Conservation (phyloP, 2,888 invertebrate species). For the Drosophila nigricruria region DNA sequence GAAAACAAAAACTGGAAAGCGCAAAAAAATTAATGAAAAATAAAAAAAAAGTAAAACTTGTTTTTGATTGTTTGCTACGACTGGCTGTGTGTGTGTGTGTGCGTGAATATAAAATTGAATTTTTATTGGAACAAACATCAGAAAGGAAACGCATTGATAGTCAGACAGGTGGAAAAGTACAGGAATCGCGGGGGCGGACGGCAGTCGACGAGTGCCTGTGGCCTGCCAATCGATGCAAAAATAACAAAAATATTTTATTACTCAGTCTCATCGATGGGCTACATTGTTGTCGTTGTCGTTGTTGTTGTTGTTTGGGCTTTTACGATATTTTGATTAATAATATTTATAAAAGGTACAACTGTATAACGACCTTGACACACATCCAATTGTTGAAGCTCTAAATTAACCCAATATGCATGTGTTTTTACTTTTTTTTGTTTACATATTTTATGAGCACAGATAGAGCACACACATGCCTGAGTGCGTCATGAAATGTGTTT, state of each 20-base stretch:
- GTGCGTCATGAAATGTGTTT: background rate
- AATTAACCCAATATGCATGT: conserved; percentile 7
- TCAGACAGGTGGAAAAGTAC: conserved; percentile 37
- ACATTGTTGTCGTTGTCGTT: conserved; percentile 3
- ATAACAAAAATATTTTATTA: conserved; percentile 36
- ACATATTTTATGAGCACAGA: background rate
- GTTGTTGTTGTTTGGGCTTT: background rate
- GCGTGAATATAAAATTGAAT: conserved; percentile 61
- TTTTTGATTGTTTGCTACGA: conserved; percentile 12
- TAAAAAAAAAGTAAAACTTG: conserved; percentile 15
- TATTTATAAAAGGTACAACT: background rate
- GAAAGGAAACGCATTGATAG: conserved; percentile 43
- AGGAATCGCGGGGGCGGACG: background rate
- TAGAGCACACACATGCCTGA: conserved; percentile 11
- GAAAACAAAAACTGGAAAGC: conserved; percentile 4
- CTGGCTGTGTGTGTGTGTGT: conserved; percentile 1
- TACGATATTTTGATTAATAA: conserved; percentile 14
- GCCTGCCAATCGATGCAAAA: conserved; percentile 36
- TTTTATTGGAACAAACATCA: conserved; percentile 62
- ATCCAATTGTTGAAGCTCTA: background rate
- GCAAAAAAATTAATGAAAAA: conserved; percentile 30
- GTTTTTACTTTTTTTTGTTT: background rate
- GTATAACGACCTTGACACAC: conserved; percentile 18
- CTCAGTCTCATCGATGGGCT: conserved; percentile 5
- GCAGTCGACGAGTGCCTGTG: conserved; percentile 13